These are phyloP conservation scores for Pan paniscus DNA, from an alignment of 2,113 vertebrate species.

Conservation along the genomic window DNA sequence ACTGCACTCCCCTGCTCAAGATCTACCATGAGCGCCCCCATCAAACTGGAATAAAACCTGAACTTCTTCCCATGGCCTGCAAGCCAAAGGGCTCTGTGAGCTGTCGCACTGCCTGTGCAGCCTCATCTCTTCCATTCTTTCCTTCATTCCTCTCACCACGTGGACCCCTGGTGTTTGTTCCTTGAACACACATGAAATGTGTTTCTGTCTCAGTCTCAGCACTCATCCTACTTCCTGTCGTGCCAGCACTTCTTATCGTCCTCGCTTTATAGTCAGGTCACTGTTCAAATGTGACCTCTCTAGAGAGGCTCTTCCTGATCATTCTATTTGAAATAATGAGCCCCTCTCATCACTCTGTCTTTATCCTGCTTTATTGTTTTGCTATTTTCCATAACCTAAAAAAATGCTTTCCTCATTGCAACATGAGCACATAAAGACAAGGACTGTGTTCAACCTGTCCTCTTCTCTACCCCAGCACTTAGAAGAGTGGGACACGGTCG, in stretches of 20 bases:
- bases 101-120: accelerated
- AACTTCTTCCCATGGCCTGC: not conserved
- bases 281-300: not conserved
- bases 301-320: not conserved
- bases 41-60: not conserved
- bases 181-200: not conserved
- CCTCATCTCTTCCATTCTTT: not conserved
- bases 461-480: too few species aligned
- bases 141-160: not conserved
- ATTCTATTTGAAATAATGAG: not conserved
- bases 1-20: not conserved
- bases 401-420: too few species aligned
- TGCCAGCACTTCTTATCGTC: not conserved
- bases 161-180: not conserved
- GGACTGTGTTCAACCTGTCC: too few species aligned
- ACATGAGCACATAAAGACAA: too few species aligned
- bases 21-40: not conserved
- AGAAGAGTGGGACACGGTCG: too few species aligned
- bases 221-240: not conserved
- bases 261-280: not conserved
- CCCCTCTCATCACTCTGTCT: not conserved
- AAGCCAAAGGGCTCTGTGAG: too few species aligned
- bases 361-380: not conserved
- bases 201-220: too few species aligned
- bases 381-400: not conserved